Evolutionary conservation across 2,888 invertebrate species (phyloP), one percentile per base, ranked within the genome.

Genomic region (Xiphydria camelus): DNA sequence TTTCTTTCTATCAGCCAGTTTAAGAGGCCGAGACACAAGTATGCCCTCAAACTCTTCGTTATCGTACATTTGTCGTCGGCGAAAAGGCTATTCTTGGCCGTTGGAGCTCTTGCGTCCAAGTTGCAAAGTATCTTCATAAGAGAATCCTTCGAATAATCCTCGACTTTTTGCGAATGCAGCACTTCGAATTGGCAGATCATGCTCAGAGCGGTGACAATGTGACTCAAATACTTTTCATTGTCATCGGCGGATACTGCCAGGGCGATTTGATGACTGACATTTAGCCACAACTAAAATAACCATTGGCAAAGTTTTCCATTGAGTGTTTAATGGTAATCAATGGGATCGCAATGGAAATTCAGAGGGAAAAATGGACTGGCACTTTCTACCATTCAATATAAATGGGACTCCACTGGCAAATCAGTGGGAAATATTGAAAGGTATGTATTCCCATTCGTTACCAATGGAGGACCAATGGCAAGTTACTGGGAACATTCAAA

Each of bases 21-120:
- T 9, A 71, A 38, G 4, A 73, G 29, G 10, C 61, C 69, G 7
- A 64, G 26, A 29, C 70, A 70, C 36, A 73, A 55, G 41, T 65
- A 73, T 39, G 68, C 70, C 15, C 68, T 61, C 32, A 73, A 51
- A 44, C 73, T 73, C 23, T 57, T 59, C 2, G 55, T 52, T 6
- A 57, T 44, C 9, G 53, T 45, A 22, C 43, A 39, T n/a, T n/a
- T n/a, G n/a, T n/a, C n/a, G n/a, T n/a, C n/a, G 2, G 50, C 51
- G 40, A 64, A 73, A 21, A 69, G 48, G 42, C 64, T 66, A 1
- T 43, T 41, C 14, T 51, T 40, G 21, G 60, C 34, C 1, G 12
- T 32, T 10, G 64, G 55, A 40, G 50, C 54, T 21, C 50, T 60
- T 1, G 37, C 31, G 6, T 68, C 68, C 18, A 74, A 42, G 10